These are phyloP conservation scores for Flexamia atlantica DNA, from an alignment of 2,888 invertebrate genomes.

Conservation along the genomic window DNA sequence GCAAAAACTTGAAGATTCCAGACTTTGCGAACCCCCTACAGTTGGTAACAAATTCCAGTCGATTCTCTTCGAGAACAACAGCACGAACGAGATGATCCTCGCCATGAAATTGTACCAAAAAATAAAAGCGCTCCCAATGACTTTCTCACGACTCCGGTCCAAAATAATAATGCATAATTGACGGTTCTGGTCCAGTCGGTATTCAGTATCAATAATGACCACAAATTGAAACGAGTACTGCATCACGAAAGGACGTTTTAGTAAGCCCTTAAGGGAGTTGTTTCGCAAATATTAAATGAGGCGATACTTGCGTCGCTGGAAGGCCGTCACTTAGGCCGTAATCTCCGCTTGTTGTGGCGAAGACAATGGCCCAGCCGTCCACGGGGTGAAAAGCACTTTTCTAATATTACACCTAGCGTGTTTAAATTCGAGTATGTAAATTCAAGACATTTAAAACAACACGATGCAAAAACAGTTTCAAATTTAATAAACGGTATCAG, in stretches of 20 bases:
- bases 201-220: constrained; percentile 30
- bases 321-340: constrained; percentile 26
- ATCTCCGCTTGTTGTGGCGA: neutral
- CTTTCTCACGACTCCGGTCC: constrained; percentile 33
- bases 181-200: constrained; percentile 17
- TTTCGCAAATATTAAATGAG: constrained; percentile 43
- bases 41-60: no score
- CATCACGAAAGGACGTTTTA: constrained; percentile 25
- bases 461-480: no score
- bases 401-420: constrained; percentile 1
- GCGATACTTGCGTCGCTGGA: constrained; percentile 1
- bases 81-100: constrained; percentile 10
- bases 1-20: no score
- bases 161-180: constrained; percentile 44
- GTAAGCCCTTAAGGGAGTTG: constrained; percentile 31
- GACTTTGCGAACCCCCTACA: no score
- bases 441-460: no score
- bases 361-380: constrained; percentile 16
- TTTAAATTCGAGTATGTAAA: neutral
- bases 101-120: constrained; percentile 27
- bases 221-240: constrained; percentile 26
- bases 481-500: no score
- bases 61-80: neutral
- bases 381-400: neutral
- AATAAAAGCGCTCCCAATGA: constrained; percentile 31